These are phyloP conservation scores for Caenorhabditis uteleia DNA, from an alignment of 2,888 invertebrate genomes.

Conservation along the genomic window DNA sequence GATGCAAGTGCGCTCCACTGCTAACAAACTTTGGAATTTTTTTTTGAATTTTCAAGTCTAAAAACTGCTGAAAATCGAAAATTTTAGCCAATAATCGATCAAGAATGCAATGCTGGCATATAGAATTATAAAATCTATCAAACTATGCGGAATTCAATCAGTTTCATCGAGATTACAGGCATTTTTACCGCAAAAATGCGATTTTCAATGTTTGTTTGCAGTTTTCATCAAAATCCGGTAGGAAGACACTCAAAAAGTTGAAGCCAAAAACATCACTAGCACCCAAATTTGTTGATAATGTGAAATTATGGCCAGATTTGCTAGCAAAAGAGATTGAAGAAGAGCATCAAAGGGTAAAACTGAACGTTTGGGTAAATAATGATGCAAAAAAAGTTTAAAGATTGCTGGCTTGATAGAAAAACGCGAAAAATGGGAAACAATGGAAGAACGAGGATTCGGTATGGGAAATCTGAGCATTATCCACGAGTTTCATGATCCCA, in stretches of 20 bases:
- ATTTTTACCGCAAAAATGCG: no score
- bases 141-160: no score
- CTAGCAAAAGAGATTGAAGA: conserved; percentile 18
- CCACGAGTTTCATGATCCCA: conserved; percentile 5
- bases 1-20: conserved; percentile 16
- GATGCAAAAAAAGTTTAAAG: conserved; percentile 3
- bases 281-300: conserved; percentile 17
- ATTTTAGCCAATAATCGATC: no score
- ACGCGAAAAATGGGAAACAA: conserved; percentile 8
- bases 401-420: conserved; percentile 11
- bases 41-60: not conserved
- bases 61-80: no score
- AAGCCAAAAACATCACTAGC: conserved; percentile 17
- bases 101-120: no score
- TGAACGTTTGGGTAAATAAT: not conserved
- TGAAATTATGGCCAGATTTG: conserved; percentile 17
- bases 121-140: no score
- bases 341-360: conserved; percentile 7
- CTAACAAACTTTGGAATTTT: not conserved
- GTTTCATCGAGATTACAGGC: no score
- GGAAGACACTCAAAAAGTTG: conserved; percentile 3
- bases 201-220: no score
- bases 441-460: conserved; percentile 25
- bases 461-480: conserved; percentile 7
- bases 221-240: no score